phyloP scores from a whole-genome alignment of 2,888 invertebrate genomes.

The Athripsodes cinereus region DNA sequence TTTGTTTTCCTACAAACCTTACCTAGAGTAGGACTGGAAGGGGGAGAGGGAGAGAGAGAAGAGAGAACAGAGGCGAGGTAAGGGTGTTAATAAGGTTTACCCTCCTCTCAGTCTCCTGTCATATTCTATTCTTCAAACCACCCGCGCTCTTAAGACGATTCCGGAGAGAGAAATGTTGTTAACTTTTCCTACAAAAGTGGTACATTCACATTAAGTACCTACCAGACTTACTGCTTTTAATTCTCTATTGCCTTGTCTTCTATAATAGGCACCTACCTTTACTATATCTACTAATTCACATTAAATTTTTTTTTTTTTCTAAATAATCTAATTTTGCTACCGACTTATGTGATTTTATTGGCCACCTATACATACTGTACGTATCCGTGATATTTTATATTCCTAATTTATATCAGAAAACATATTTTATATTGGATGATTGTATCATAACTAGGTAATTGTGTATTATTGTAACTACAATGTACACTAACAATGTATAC shows the following conservation, averaged over 20 bases:
- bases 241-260: background rate
- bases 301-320: background rate
- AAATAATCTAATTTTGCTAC: background rate
- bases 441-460: no score
- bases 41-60: background rate
- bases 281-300: background rate
- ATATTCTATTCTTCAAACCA: background rate
- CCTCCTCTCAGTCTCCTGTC: background rate
- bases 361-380: no score
- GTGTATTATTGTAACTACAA: no score
- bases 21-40: background rate
- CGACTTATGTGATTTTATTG: background rate
- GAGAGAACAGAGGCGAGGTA: background rate
- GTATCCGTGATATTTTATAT: no score
- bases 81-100: background rate
- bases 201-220: background rate
- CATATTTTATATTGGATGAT: no score
- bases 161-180: background rate
- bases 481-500: no score
- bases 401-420: no score
- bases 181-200: background rate
- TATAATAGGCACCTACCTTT: background rate
- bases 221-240: background rate
- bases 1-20: background rate
- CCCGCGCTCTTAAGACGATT: background rate